Conservation (phyloP, 64 coral and sea anemone species). For the Pocillopora verrucosa region DNA sequence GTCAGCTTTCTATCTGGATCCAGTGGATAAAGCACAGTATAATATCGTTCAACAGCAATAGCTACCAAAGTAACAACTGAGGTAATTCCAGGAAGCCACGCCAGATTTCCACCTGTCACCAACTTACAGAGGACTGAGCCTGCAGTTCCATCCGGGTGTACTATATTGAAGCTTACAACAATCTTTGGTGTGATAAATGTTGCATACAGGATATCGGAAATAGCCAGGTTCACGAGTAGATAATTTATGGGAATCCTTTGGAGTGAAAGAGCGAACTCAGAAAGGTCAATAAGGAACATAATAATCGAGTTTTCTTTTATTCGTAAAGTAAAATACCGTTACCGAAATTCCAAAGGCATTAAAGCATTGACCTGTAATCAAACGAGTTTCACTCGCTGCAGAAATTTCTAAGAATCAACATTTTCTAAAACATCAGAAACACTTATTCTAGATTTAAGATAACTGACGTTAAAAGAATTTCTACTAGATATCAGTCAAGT, state of each 20-base stretch:
- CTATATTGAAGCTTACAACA: not conserved
- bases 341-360: no score
- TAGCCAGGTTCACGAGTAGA: conserved; percentile 13
- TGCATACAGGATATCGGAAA: not conserved
- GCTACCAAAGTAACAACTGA: not conserved
- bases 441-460: no score
- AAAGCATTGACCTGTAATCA: no score
- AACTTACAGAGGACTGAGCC: conserved; percentile 5
- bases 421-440: no score
- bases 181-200: conserved; percentile 7
- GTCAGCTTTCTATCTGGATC: not conserved
- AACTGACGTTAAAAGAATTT: no score
- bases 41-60: conserved; percentile 24
- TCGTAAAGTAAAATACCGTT: no score
- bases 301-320: no score
- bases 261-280: not conserved
- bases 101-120: not conserved
- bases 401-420: no score
- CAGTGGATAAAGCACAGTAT: not conserved
- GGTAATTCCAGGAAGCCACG: conserved; percentile 5
- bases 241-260: conserved; percentile 16
- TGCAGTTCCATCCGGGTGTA: conserved; percentile 4
- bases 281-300: no score
- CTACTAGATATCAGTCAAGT: no score
- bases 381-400: no score